Evolutionary conservation across 1,140 invertebrate species (phyloP).

Genomic region (Drosophila saltans): DNA sequence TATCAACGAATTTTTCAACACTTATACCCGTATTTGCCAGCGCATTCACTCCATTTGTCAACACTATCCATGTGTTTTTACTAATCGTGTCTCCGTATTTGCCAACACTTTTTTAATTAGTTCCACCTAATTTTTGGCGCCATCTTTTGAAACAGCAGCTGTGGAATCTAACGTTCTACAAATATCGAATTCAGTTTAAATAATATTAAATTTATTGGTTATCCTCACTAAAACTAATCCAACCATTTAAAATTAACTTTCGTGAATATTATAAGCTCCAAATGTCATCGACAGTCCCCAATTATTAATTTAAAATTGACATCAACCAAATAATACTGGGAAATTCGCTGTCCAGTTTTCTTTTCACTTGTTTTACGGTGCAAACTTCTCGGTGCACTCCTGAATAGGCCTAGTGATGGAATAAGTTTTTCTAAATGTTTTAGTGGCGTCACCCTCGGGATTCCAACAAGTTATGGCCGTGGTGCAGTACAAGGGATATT

Average conservation of each 20-base stretch:
- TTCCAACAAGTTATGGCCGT: constrained; percentile 70
- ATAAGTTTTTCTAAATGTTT: constrained; percentile 67
- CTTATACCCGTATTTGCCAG: background rate
- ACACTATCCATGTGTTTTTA: background rate
- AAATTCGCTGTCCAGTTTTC: background rate
- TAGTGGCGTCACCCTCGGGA: constrained; percentile 65
- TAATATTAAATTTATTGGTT: background rate
- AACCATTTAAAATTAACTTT: background rate
- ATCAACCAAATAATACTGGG: background rate
- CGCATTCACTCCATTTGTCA: constrained; percentile 1
- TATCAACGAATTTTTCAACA: constrained; percentile 10
- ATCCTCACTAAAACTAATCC: background rate
- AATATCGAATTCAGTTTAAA: too few species aligned
- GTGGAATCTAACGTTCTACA: too few species aligned
- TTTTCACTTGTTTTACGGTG: constrained; percentile 3
- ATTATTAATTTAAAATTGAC: background rate
- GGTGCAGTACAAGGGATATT: constrained; percentile 75
- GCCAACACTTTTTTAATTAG: background rate
- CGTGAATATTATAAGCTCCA: background rate
- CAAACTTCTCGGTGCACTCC: constrained; percentile 74
- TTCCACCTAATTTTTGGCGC: background rate
- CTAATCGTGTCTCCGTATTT: background rate
- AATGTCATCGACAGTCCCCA: background rate
- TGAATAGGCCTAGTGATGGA: constrained; percentile 61
- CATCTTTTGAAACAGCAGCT: too few species aligned